A percentile compares a stretch with the other conserved stretches of the same genome.
Evolutionary conservation across 2,888 invertebrate species (phyloP).

Genomic region (Tiliacea citrago): DNA sequence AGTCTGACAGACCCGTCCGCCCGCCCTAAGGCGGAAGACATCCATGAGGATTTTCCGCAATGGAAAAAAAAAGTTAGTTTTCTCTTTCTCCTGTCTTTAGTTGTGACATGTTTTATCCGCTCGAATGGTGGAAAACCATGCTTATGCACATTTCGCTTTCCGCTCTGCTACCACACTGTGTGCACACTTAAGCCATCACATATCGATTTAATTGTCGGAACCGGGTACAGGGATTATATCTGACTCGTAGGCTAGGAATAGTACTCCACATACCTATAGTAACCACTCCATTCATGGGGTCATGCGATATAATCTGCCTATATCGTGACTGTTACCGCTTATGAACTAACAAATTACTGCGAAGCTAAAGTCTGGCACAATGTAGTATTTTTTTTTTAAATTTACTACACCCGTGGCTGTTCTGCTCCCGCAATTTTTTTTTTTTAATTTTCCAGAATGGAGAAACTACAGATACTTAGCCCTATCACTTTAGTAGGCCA

Average conservation of each 20-base stretch:
- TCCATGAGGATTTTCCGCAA: no score
- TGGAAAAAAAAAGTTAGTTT: no score
- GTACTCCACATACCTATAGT: not conserved
- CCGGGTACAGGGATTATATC: slow-evolving; percentile 20
- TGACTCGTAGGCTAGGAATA: slow-evolving; percentile 13
- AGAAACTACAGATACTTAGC: not conserved
- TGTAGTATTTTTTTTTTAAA: not conserved
- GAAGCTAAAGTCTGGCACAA: not conserved
- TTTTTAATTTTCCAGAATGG: slow-evolving; percentile 9
- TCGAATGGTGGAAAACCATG: not conserved
- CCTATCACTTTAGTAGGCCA: not conserved
- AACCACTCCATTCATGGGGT: slow-evolving; percentile 13
- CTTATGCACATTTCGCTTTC: not conserved
- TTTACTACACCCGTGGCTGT: not conserved
- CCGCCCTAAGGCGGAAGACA: no score
- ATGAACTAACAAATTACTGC: not conserved
- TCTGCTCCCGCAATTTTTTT: not conserved
- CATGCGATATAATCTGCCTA: not conserved
- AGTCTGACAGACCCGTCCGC: no score
- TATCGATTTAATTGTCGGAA: slow-evolving; percentile 35
- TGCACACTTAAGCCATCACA: slow-evolving; percentile 9
- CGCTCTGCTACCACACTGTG: slow-evolving; percentile 16
- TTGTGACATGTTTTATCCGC: not conserved
- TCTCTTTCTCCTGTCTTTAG: not conserved
- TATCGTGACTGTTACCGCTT: not conserved